A percentile compares a stretch with the other conserved stretches of the same genome.
phyloP scores from a whole-genome alignment of 2,113 vertebrate genomes.

The Macaca mulatta region DNA sequence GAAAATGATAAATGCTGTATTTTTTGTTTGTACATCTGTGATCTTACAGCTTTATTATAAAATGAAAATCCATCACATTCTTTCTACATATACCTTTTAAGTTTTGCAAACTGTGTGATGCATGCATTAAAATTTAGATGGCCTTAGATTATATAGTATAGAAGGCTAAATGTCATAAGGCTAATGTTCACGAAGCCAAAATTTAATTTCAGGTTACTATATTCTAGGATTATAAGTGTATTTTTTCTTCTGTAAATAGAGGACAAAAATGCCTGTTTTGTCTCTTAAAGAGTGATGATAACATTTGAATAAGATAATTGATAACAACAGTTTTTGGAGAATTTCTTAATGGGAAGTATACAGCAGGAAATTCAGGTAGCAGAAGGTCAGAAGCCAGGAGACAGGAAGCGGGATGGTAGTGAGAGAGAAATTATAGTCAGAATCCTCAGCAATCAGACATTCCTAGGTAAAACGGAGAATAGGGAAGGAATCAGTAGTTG shows the following conservation, averaged over 20 bases:
- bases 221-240: not conserved
- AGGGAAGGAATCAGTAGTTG: not conserved
- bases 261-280: not conserved
- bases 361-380: not conserved
- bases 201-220: not conserved
- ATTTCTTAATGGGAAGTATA: not conserved
- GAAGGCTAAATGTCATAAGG: not conserved
- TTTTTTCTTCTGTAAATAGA: not conserved
- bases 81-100: not conserved
- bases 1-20: not conserved
- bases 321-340: not conserved
- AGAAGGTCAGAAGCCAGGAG: not conserved
- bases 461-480: not conserved
- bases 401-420: not conserved
- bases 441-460: not conserved
- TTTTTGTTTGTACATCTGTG: not conserved
- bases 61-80: not conserved
- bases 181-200: not conserved
- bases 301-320: not conserved
- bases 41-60: not conserved
- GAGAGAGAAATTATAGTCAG: not conserved
- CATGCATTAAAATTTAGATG: not conserved
- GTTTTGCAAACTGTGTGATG: not conserved
- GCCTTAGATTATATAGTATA: not conserved
- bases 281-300: not conserved